Percentiles rank a stretch among this genome's conserved stretches.
Evolutionary conservation across 2,797 vertebrate genomes (phyloP).

Genomic region (Eulemur mongoz): DNA sequence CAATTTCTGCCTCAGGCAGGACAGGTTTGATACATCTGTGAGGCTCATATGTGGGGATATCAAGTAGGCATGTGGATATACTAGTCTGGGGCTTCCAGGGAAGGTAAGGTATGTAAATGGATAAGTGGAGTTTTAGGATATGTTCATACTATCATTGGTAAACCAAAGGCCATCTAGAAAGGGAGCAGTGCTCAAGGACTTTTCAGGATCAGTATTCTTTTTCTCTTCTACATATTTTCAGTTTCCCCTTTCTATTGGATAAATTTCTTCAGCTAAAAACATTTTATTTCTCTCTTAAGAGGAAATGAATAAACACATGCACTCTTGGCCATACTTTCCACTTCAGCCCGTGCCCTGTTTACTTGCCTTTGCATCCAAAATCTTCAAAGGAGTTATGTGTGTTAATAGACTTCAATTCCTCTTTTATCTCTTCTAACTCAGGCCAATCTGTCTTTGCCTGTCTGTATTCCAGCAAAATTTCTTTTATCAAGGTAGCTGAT

Average conservation of each 20-base stretch:
- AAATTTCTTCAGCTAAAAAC: not conserved
- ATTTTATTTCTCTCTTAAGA: not conserved
- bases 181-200: not conserved
- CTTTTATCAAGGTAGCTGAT: not conserved
- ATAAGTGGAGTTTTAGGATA: constrained; percentile 16
- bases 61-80: not conserved
- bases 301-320: not conserved
- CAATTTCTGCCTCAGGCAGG: not conserved
- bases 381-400: not conserved
- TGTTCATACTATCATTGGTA: not conserved
- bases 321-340: not conserved
- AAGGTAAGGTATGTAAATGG: not conserved
- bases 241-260: not conserved
- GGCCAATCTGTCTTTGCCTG: not conserved
- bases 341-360: not conserved
- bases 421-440: not conserved
- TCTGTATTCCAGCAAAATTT: not conserved
- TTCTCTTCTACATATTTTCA: not conserved
- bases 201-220: not conserved
- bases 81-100: not conserved
- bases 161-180: not conserved
- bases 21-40: not conserved
- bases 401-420: not conserved
- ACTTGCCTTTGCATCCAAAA: not conserved
- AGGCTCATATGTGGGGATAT: not conserved